Evolutionary conservation across 2,888 invertebrate genomes (phyloP), one percentile per base, ranked within the genome.

Genomic region (Lydus trimaculatus): DNA sequence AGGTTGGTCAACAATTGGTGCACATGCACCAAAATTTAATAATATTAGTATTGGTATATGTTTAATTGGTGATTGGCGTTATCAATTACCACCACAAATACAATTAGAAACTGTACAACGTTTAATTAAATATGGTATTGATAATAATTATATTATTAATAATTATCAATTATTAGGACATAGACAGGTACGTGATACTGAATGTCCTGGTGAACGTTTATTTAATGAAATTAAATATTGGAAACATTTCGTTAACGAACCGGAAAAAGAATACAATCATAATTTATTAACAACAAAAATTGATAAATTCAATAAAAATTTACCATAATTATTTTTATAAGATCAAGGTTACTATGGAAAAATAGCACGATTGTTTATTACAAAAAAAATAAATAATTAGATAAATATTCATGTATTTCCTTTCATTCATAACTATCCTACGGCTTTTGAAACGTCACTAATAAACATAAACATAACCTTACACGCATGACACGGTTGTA

Each of bases 61-160:
- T 73, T 80, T 93, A 13, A 92, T 93, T 70, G 93, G 93, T 11
- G 91, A 92, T 79, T 93, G 91, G 90, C 87, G 87, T 85, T 91
- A 80, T 43, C 84, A 87, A 71, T 78, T 90, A 1, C 92, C 93
- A 1, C 89, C 91, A 28, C 77, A 84, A 2, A 75, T 85, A 8
- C 92, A 92, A 84, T 75, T 92, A 0, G 84, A 88, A 69, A 87
- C 89, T 0, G 87, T 88, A 0, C 87, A 89, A 69, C 82, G 87
- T 0, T 79, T 93, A 33, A 92, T 93, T 69, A 84, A 85, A 0
- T 88, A 87, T 39, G 93, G 92, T 0, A 87, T 92, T 0, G 80
- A 86, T 9, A 83, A 87, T n/a, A 91, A 91, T 0, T 88, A 87
- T 80, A 89, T 93, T 25, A 82, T 85, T 23, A 79, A 86, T 0